These are phyloP conservation scores for Hemicordylus capensis DNA, from an alignment of 2,113 vertebrate genomes.

Conservation along the genomic window DNA sequence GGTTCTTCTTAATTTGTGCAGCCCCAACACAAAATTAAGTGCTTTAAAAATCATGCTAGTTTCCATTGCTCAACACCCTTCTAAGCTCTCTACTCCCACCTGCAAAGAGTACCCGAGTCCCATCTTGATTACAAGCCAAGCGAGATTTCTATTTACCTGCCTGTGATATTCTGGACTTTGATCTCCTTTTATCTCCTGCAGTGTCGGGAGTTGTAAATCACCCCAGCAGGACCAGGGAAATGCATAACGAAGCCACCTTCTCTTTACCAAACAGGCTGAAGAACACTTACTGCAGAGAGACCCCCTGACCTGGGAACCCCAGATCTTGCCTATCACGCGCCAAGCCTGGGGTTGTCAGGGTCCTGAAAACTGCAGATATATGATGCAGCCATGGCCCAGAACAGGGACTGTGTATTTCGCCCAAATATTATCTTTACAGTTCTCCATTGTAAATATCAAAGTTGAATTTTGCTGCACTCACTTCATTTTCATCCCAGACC, in stretches of 20 bases:
- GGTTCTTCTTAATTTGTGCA: not conserved
- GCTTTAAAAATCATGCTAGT: not conserved
- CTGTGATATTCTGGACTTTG: not conserved
- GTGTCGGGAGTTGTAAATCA: not conserved
- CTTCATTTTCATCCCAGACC: too few relatives aligned
- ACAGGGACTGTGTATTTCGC: not conserved
- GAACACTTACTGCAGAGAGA: not conserved
- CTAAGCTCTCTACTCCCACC: too few relatives aligned
- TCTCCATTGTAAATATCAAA: not conserved
- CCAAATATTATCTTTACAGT: not conserved
- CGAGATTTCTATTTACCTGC: not conserved
- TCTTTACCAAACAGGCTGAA: not conserved
- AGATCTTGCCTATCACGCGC: not conserved
- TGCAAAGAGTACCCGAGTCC: not conserved
- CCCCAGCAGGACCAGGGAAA: not conserved
- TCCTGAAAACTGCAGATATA: too few relatives aligned
- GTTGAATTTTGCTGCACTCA: not conserved
- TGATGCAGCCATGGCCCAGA: not conserved
- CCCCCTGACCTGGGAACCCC: too few relatives aligned
- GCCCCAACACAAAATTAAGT: not conserved
- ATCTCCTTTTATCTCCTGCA: not conserved
- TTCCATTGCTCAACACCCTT: not conserved
- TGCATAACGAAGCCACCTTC: not conserved
- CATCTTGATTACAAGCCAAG: not conserved
- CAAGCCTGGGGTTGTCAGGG: fast-evolving